Conservation (phyloP, 23 tunicate species). For the Trididemnum nubilum region DNA sequence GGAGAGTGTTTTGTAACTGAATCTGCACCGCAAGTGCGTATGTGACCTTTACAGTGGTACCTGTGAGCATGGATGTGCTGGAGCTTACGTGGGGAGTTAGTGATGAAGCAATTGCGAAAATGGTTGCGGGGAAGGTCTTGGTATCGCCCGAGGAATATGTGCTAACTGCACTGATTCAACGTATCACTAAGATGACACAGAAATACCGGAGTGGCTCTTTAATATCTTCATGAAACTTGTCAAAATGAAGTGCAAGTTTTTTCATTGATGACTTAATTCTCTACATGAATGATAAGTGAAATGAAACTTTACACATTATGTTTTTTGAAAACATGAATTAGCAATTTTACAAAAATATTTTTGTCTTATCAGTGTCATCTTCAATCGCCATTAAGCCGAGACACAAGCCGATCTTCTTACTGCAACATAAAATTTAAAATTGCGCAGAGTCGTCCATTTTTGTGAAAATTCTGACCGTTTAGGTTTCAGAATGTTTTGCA, state of each 20-base stretch:
- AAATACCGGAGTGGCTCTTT: background rate
- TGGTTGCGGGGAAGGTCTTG: conserved; percentile 51
- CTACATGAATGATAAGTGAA: too few species aligned
- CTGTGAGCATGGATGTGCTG: background rate
- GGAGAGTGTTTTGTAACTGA: conserved; percentile 34
- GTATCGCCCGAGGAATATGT: conserved; percentile 56
- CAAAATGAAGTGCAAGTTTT: background rate
- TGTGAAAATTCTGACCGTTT: too few species aligned
- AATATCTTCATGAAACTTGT: background rate
- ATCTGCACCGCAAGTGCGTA: background rate
- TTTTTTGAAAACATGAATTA: too few species aligned
- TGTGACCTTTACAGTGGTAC: background rate
- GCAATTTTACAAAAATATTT: too few species aligned
- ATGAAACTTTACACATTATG: too few species aligned
- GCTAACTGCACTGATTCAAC: conserved; percentile 58
- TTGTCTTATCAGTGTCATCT: too few species aligned
- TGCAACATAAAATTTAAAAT: too few species aligned
- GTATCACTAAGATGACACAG: conserved; percentile 17
- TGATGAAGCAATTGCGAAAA: conserved; percentile 20
- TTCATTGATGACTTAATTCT: background rate
- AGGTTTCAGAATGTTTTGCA: too few species aligned
- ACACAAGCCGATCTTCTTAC: too few species aligned
- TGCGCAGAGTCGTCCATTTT: too few species aligned
- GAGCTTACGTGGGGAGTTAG: background rate
- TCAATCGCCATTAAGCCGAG: too few species aligned